phyloP scores from a whole-genome alignment of 92 coral and sea anemone species.

The Hydrozoanthus gracilis region DNA sequence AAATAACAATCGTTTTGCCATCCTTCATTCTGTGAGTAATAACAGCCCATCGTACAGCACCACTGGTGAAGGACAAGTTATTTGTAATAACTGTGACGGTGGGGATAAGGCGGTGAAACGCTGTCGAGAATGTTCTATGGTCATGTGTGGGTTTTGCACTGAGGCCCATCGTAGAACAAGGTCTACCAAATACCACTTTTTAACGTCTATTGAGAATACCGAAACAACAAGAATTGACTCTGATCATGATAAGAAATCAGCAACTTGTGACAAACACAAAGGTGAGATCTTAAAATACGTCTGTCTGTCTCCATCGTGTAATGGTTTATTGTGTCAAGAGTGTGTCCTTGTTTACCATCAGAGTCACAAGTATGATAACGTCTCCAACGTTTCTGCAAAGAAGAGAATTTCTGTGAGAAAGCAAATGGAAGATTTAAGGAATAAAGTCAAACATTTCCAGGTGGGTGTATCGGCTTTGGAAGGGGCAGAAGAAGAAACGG shows the following conservation, averaged over 20 bases:
- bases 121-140: constrained; percentile 47
- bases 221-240: constrained; percentile 18
- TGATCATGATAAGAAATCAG: background rate
- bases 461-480: constrained; percentile 38
- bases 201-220: constrained; percentile 13
- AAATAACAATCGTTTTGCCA: background rate
- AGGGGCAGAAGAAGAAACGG: constrained; percentile 16
- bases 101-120: constrained; percentile 20
- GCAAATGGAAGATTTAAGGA: constrained; percentile 39
- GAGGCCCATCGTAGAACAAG: constrained; percentile 42
- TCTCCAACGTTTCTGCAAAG: constrained; percentile 60
- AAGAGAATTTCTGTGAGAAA: constrained; percentile 44
- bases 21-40: constrained; percentile 15
- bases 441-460: background rate
- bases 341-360: constrained; percentile 77
- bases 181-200: constrained; percentile 31
- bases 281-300: constrained; percentile 45
- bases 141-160: constrained; percentile 48
- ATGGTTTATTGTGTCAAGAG: constrained; percentile 67
- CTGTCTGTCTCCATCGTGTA: constrained; percentile 57
- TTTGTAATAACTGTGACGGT: constrained; percentile 53
- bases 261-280: constrained; percentile 39
- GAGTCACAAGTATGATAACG: constrained; percentile 65
- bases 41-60: background rate
- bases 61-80: background rate